Base-by-base conservation (phyloP, 2,888 invertebrate species). In the Conchocele bisecta region DNA sequence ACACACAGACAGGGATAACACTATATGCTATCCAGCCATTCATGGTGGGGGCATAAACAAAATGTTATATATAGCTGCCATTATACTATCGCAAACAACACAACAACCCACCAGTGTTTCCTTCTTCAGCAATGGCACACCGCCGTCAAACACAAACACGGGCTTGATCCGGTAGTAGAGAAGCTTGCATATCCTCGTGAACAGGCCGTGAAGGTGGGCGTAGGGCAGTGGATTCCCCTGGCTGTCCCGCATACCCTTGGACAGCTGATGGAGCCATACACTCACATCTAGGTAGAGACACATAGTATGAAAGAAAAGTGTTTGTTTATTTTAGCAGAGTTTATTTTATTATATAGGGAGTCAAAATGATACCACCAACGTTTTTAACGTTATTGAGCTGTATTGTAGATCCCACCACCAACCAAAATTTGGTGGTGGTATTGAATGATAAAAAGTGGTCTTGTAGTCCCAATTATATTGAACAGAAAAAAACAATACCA, bases 141-240 rank as follows among this genome's bases (percentile, higher is more conserved):
- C 95, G 26, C 99, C 99, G 93, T 99, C 99, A 92, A 99, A 99
- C 9, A 99, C 97, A 93, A 99, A 99, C 2, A 99, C 94, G 1
- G 99, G 99, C 86, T 96, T 97, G 78, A 99, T 97, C 89, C 95
- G 95, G 91, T 96, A 99, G 91, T 96, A 98, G 41, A 99, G 93
- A 53, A 99, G 93, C 92, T 99, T 99, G 92, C 98, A 98, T 51
- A 99, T 93, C 31, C 99, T 93, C 89, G 97, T 95, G 88, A 98
- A 98, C 44, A 99, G 93, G 31, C 97, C 97, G 76, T 98, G 93
- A 3, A 99, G 93, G 92, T 99, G 99, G 9, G 98, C 97, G 92
- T 98, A 97, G 9, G 90, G 88, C 20, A 92, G 71, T 1, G 95
- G 94, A 37, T 96, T 91, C 4, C 96, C 94, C 91, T 95, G 95